Evolutionary conservation across 2,113 vertebrate genomes (phyloP).

Genomic region (Okapia johnstoni): DNA sequence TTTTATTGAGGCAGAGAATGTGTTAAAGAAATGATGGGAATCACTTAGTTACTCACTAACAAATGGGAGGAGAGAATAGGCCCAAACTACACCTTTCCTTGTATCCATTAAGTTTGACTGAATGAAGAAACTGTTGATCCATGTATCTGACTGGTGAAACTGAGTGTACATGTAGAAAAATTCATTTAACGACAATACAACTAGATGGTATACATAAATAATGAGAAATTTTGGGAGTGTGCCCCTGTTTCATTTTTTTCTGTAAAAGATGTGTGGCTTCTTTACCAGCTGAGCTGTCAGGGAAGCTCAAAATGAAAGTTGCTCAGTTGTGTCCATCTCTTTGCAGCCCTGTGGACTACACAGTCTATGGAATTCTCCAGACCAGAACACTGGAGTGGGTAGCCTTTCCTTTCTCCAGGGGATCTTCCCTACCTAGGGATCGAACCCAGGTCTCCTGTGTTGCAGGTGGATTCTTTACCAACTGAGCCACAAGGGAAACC

Average conservation of each 20-base stretch:
- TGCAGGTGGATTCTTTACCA: background rate
- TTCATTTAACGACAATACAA: background rate
- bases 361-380: background rate
- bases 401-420: background rate
- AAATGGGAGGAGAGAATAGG: background rate
- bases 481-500: background rate
- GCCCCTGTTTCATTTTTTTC: background rate
- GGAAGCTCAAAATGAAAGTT: no score
- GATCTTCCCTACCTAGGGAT: background rate
- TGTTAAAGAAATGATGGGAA: background rate
- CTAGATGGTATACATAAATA: background rate
- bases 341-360: background rate
- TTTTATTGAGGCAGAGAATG: background rate
- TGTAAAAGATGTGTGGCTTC: background rate
- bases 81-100: background rate
- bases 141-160: background rate
- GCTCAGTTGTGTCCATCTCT: background rate
- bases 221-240: background rate
- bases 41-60: background rate
- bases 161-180: background rate
- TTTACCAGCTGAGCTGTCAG: background rate
- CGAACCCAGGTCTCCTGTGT: background rate
- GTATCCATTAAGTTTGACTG: background rate
- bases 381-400: background rate
- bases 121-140: background rate